Evolutionary conservation across 2,113 vertebrate species (phyloP).

Genomic region (Orthonyx spaldingii): DNA sequence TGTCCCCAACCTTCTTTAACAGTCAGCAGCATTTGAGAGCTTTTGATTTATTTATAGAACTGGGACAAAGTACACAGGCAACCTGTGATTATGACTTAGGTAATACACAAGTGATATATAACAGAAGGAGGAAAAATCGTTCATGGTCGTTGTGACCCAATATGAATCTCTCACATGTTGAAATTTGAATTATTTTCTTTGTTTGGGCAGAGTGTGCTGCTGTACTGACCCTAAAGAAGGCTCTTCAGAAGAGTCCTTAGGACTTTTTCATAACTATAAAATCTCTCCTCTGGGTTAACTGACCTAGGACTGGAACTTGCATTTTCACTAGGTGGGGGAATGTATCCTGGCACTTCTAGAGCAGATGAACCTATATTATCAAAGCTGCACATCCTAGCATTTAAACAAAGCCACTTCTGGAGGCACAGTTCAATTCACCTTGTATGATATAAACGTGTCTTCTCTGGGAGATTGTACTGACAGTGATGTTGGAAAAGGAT

Average conservation of each 20-base stretch:
- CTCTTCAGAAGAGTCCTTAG: not conserved
- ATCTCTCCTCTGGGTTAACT: not conserved
- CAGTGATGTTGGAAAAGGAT: not conserved
- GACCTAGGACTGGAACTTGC: not conserved
- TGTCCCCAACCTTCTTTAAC: not conserved
- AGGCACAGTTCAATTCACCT: not conserved
- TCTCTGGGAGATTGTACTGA: not conserved
- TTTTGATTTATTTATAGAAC: conserved; percentile 3
- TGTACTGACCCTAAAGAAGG: not conserved
- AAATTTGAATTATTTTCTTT: not conserved
- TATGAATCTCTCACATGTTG: not conserved
- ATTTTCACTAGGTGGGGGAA: not conserved
- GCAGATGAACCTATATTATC: not conserved
- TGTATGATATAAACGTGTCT: not conserved
- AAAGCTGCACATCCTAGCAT: not conserved
- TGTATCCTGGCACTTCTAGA: not conserved
- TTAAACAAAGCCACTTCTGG: not conserved
- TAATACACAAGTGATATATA: not conserved
- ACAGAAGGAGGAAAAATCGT: not conserved
- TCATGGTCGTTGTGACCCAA: not conserved
- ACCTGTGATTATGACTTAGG: not conserved
- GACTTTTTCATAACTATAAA: not conserved
- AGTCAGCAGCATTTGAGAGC: not conserved
- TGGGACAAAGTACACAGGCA: not conserved
- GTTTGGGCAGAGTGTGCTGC: not conserved